These are phyloP conservation scores for Odobenus rosmarus DNA, from an alignment of 2,113 vertebrate genomes.

Conservation along the genomic window DNA sequence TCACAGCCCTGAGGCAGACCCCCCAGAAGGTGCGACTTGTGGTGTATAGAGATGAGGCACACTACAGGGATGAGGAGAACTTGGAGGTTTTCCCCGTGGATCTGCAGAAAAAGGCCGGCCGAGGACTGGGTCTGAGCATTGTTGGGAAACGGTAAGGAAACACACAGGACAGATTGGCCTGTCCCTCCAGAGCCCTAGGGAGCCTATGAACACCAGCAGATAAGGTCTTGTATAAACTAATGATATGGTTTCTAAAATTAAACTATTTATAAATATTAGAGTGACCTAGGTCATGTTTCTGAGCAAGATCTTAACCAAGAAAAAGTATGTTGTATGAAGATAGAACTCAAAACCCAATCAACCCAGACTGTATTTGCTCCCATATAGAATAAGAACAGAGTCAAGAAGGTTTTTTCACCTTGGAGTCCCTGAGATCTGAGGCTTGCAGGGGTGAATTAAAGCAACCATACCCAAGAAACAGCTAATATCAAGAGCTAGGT, in stretches of 20 bases:
- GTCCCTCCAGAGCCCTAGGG: not conserved
- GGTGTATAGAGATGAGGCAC: slow-evolving; percentile 92
- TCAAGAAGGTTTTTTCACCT: not conserved
- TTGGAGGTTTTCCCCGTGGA: slow-evolving; percentile 92
- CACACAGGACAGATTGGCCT: not conserved
- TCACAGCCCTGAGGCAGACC: slow-evolving; percentile 93
- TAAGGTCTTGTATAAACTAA: not conserved
- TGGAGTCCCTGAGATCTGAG: not conserved
- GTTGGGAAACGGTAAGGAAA: slow-evolving; percentile 94
- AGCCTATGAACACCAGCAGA: not conserved
- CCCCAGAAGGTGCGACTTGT: slow-evolving; percentile 92
- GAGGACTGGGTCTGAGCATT: slow-evolving; percentile 97
- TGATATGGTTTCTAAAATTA: not conserved
- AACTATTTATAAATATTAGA: not conserved
- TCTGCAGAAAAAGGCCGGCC: slow-evolving; percentile 93
- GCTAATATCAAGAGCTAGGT: not conserved
- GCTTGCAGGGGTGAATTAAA: not conserved
- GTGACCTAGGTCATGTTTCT: not conserved
- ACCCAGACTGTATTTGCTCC: not conserved
- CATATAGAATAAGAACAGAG: not conserved
- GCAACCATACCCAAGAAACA: not conserved
- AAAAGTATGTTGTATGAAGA: not conserved
- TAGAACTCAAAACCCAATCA: not conserved
- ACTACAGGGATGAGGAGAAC: slow-evolving; percentile 94
- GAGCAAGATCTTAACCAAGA: slow-evolving; percentile 6